Evolutionary conservation across 2,797 vertebrate genomes (phyloP).

Genomic region (Pempheris klunzingeri): DNA sequence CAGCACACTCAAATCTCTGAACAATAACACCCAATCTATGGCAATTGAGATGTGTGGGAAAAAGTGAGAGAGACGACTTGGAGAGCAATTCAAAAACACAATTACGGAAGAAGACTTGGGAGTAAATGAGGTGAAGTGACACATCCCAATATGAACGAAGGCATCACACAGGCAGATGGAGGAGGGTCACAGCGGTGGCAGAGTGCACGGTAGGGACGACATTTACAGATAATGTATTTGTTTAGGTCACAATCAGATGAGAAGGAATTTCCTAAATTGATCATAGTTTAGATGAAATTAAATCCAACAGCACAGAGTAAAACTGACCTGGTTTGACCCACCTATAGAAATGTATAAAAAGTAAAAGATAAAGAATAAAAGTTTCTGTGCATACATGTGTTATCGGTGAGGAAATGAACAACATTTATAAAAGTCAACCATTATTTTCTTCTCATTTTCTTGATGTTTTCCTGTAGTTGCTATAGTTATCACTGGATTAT

Average conservation of each 20-base stretch:
- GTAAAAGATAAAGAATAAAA: not conserved
- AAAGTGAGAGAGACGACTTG: conserved; percentile 3
- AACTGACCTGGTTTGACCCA: not conserved
- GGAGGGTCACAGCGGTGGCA: conserved; percentile 1
- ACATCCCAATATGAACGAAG: conserved; percentile 18
- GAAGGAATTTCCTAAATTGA: conserved; percentile 29
- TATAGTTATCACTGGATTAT: not conserved
- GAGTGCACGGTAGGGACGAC: not conserved
- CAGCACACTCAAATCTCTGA: conserved; percentile 34
- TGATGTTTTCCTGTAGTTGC: not conserved
- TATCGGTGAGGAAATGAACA: no score
- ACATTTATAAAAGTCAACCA: not conserved
- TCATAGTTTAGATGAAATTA: conserved; percentile 23
- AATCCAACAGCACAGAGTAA: not conserved
- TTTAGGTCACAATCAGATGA: conserved; percentile 20
- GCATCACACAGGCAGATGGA: not conserved
- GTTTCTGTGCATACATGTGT: not conserved
- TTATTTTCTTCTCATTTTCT: not conserved
- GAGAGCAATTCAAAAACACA: conserved; percentile 25
- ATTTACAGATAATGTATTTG: conserved; percentile 6
- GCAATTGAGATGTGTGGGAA: conserved; percentile 1
- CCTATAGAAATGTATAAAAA: not conserved
- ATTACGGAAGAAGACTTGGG: conserved; percentile 12
- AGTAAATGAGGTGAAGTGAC: conserved; percentile 24
- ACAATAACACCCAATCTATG: conserved; percentile 44